These are phyloP conservation scores for Stegodyphus dumicola DNA, from an alignment of 1,140 invertebrate genomes.

Conservation along the genomic window DNA sequence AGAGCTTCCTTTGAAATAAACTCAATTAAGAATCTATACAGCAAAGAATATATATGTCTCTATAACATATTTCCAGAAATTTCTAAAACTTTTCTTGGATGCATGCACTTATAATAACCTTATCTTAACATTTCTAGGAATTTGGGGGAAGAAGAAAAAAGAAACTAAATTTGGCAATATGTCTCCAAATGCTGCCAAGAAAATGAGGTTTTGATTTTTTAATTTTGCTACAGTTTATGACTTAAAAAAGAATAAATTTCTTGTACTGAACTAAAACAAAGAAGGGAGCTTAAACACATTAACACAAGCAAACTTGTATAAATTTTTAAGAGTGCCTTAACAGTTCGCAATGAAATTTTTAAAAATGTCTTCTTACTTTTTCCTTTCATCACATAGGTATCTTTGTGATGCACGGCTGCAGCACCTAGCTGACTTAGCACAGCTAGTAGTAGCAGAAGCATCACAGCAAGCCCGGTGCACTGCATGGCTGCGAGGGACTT, in stretches of 20 bases:
- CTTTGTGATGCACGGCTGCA: slow-evolving; percentile 19
- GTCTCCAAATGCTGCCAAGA: too few species aligned
- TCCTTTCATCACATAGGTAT: slow-evolving; percentile 57
- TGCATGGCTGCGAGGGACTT: slow-evolving; percentile 19
- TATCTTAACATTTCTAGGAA: too few species aligned
- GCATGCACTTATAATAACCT: too few species aligned
- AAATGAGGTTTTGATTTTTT: not conserved
- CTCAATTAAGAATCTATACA: too few species aligned
- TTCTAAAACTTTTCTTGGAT: too few species aligned
- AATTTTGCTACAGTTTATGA: not conserved
- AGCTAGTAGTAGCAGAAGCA: slow-evolving; percentile 9
- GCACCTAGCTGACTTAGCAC: not conserved
- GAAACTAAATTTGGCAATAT: too few species aligned
- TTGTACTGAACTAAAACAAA: not conserved
- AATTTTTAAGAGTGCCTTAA: not conserved
- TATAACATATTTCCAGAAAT: too few species aligned
- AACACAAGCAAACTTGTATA: not conserved
- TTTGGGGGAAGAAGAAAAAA: too few species aligned
- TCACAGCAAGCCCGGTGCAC: slow-evolving; percentile 22
- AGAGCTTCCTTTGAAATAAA: too few species aligned
- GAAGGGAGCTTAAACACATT: not conserved
- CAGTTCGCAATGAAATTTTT: not conserved
- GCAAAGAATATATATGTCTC: too few species aligned
- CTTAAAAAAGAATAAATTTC: not conserved
- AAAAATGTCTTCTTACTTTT: slow-evolving; percentile 32